These are phyloP conservation scores for Thinocorus orbignyianus DNA, from an alignment of 2,113 vertebrate genomes.

Conservation along the genomic window DNA sequence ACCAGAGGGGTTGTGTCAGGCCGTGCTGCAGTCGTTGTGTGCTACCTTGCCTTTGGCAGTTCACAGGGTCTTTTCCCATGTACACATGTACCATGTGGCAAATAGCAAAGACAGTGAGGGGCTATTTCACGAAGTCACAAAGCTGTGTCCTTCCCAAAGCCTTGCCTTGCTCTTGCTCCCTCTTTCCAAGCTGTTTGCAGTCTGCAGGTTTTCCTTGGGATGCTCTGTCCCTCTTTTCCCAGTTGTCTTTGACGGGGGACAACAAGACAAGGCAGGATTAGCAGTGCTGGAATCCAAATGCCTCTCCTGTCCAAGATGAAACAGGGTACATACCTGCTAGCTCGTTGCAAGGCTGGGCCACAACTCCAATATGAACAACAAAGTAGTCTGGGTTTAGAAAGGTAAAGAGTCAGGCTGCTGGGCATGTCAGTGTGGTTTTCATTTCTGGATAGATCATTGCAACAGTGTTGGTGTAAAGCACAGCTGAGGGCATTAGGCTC, in stretches of 20 bases:
- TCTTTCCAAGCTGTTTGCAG: not conserved
- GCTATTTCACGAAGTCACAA: not conserved
- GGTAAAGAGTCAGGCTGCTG: not conserved
- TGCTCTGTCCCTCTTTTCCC: not conserved
- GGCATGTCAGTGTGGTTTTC: not conserved
- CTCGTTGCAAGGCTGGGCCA: not conserved
- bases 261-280: not conserved
- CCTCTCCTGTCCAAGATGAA: not conserved
- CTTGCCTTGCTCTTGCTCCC: not conserved
- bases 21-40: rapidly evolving
- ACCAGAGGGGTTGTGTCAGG: not conserved
- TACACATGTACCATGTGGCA: not conserved
- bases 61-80: not conserved
- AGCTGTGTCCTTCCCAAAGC: not conserved
- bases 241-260: not conserved
- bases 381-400: not conserved
- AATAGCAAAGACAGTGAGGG: not conserved
- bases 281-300: not conserved
- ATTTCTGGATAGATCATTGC: not conserved
- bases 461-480: not conserved
- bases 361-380: not conserved
- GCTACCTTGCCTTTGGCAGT: not conserved
- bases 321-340: not conserved
- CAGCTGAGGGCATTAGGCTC: not conserved
- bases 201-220: not conserved